phyloP scores from a whole-genome alignment of 1,140 invertebrate species.

The Drosophila sulfurigaster region DNA sequence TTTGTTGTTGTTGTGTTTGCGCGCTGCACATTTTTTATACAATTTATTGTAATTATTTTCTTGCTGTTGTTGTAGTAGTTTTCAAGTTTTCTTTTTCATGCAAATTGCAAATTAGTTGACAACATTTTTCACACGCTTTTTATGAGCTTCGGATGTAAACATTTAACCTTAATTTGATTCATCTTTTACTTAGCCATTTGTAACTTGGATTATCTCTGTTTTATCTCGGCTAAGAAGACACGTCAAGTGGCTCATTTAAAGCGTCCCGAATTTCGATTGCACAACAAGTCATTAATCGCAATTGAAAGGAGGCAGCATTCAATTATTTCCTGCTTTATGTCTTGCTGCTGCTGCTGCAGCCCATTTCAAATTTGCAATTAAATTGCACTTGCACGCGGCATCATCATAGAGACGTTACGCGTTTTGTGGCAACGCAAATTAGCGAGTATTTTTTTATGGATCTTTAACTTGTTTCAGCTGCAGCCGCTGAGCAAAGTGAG shows the following conservation, averaged over 20 bases:
- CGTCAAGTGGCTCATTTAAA: background rate
- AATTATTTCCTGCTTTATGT: background rate
- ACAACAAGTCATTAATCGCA: background rate
- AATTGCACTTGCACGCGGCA: constrained; percentile 22
- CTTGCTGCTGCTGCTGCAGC: background rate
- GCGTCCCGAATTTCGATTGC: background rate
- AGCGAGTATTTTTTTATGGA: constrained; percentile 11
- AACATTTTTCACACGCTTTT: constrained; percentile 79
- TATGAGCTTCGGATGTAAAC: constrained; percentile 74
- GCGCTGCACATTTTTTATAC: constrained; percentile 66
- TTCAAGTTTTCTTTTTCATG: constrained; percentile 50
- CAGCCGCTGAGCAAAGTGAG: background rate
- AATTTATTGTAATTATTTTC: constrained; percentile 74
- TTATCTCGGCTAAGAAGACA: background rate
- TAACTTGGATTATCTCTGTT: background rate
- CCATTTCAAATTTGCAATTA: background rate
- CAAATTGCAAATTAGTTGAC: constrained; percentile 73
- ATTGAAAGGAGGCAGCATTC: background rate
- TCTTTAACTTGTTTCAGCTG: constrained; percentile 23
- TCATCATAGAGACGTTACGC: background rate
- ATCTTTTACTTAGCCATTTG: background rate
- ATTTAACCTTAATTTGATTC: constrained; percentile 75
- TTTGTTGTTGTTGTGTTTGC: constrained; percentile 39
- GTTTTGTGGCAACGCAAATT: constrained; percentile 37
- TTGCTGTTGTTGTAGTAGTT: constrained; percentile 33